These are phyloP conservation scores for Fregata magnificens DNA, from an alignment of 2,113 vertebrate genomes.

Conservation along the genomic window DNA sequence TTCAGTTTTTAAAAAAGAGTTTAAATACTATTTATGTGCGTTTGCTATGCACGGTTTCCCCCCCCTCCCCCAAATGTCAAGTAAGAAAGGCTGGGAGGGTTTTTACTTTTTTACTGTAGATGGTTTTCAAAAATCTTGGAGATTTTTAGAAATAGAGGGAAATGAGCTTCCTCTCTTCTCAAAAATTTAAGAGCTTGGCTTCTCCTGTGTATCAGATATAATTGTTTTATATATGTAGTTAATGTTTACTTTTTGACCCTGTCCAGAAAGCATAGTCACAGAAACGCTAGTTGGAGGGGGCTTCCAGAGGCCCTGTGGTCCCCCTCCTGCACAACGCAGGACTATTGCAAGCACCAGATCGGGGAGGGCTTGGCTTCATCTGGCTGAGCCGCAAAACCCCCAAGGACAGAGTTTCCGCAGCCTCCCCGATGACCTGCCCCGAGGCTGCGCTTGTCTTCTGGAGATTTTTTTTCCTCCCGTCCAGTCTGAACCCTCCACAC, in stretches of 20 bases:
- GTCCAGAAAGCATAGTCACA: neutral
- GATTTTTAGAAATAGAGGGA: neutral
- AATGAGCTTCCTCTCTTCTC: neutral
- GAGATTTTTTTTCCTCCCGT: neutral
- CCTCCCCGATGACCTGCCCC: fast-evolving
- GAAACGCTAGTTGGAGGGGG: neutral
- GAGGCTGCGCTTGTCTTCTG: neutral
- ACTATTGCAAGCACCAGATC: neutral
- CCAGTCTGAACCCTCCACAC: neutral
- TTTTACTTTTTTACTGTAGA: neutral
- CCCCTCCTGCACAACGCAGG: fast-evolving
- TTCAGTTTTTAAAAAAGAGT: slow-evolving; percentile 15
- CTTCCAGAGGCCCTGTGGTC: neutral
- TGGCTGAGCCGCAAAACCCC: neutral
- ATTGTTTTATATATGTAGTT: neutral
- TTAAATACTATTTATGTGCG: slow-evolving; percentile 39
- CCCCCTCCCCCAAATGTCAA: neutral
- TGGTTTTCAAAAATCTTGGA: neutral
- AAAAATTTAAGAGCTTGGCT: neutral
- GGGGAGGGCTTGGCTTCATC: neutral
- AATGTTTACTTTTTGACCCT: neutral
- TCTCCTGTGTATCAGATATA: neutral
- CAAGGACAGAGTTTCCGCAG: neutral
- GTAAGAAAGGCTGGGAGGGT: neutral
- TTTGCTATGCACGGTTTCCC: neutral